phyloP scores from a whole-genome alignment of 2,888 invertebrate species.

The Drosophila cognata region DNA sequence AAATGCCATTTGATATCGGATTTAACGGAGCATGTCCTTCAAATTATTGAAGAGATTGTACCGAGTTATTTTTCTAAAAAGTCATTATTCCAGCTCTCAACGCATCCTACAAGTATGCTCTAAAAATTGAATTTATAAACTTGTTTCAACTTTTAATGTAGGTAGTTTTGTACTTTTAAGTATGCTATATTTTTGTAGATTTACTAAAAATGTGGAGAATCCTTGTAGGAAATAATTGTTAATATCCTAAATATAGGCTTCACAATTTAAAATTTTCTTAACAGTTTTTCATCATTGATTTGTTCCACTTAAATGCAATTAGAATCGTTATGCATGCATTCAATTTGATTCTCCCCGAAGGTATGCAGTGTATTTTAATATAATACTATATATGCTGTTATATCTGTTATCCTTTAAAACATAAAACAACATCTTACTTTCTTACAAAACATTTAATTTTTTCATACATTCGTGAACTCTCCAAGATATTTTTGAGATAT shows the following conservation, averaged over 20 bases:
- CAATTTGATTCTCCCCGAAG: neutral
- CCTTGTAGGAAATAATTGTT: neutral
- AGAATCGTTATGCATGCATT: neutral
- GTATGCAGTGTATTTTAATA: neutral
- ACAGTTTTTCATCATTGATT: neutral
- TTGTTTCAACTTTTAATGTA: too few species aligned
- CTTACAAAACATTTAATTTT: neutral
- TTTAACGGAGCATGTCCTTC: neutral
- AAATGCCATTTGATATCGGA: neutral
- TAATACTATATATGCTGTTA: neutral
- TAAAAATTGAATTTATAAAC: neutral
- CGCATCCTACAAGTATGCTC: neutral
- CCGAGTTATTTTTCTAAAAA: neutral
- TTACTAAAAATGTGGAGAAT: neutral
- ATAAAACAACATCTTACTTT: neutral
- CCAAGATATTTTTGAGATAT: fast-evolving
- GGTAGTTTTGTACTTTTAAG: too few species aligned
- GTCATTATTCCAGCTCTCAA: neutral
- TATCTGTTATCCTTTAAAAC: neutral
- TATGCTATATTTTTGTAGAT: neutral
- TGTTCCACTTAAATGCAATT: neutral
- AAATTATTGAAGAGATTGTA: neutral
- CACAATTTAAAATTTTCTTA: neutral
- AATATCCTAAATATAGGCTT: neutral
- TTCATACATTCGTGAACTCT: neutral